Evolutionary conservation across 2,888 invertebrate species (phyloP).

Genomic region (Aphidius colemani): DNA sequence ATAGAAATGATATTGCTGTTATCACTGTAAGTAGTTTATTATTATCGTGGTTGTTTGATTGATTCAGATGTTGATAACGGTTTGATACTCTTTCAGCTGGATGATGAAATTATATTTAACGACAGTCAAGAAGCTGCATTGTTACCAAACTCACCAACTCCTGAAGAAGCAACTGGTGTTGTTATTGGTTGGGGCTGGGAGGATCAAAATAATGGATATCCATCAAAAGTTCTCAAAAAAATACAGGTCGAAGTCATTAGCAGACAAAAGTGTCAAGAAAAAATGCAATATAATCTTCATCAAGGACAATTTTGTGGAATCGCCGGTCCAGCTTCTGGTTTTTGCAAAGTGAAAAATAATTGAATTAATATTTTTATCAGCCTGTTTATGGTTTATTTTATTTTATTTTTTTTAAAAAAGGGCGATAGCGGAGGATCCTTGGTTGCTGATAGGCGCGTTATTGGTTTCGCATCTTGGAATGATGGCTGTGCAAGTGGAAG

Average conservation of each 20-base stretch:
- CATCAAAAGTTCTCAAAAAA: not conserved
- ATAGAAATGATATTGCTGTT: slow-evolving; percentile 28
- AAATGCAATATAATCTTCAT: not conserved
- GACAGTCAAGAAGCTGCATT: not conserved
- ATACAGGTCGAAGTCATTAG: not conserved
- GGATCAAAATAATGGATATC: not conserved
- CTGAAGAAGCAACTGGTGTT: not conserved
- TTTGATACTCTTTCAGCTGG: not conserved
- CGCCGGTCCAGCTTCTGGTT: not conserved
- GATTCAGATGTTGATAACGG: not conserved
- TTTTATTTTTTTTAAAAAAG: slow-evolving; percentile 2
- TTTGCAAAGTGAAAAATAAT: slow-evolving; percentile 27
- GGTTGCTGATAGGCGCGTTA: slow-evolving; percentile 8
- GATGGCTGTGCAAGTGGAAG: slow-evolving; percentile 20
- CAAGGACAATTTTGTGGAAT: not conserved
- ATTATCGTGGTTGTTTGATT: not conserved
- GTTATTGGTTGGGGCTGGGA: slow-evolving; percentile 14
- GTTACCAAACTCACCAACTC: slow-evolving; percentile 7
- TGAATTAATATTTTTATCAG: not conserved
- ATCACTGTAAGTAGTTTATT: slow-evolving; percentile 21
- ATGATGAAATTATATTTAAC: not conserved
- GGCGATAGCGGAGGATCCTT: slow-evolving; percentile 28
- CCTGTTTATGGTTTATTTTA: not conserved
- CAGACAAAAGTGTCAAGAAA: slow-evolving; percentile 2
- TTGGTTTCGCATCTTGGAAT: slow-evolving; percentile 27